A percentile compares a stretch with the other conserved stretches of the same genome.
Conservation (phyloP, 2,113 vertebrate species). For the Chauna torquata region DNA sequence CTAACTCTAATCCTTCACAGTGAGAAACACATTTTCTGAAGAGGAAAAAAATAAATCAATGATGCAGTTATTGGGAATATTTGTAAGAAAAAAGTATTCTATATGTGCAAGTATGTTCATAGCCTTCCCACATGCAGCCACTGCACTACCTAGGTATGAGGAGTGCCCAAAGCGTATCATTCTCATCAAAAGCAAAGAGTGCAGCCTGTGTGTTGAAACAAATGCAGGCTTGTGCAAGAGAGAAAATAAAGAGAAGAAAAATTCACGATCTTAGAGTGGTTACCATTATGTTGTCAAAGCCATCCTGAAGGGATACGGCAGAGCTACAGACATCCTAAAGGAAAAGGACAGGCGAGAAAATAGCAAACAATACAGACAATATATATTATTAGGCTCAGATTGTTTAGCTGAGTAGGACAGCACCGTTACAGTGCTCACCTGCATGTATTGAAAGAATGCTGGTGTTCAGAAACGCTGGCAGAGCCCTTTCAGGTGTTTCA, state of each 20-base stretch:
- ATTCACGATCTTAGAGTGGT: slow-evolving; percentile 23
- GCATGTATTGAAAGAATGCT: neutral
- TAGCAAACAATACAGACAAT: slow-evolving; percentile 49
- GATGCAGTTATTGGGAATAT: neutral
- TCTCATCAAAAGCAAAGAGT: neutral
- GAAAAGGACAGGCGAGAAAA: slow-evolving; percentile 66
- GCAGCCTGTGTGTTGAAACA: neutral
- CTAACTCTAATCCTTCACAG: neutral
- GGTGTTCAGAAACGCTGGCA: neutral
- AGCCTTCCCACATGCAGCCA: neutral
- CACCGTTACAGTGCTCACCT: neutral
- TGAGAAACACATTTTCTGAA: neutral
- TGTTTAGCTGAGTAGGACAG: neutral
- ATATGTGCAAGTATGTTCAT: neutral
- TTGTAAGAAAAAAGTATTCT: neutral
- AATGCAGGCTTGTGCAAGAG: neutral
- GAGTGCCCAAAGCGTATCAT: neutral
- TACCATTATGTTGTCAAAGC: slow-evolving; percentile 75
- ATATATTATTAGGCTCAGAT: neutral
- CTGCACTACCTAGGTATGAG: neutral
- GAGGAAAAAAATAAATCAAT: neutral
- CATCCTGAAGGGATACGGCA: slow-evolving; percentile 68
- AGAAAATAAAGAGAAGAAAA: neutral
- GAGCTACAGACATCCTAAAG: slow-evolving; percentile 69
- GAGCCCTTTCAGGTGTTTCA: neutral